Percentiles rank a stretch among this genome's conserved stretches.
These are phyloP conservation scores for Lophotriccus pileatus DNA, from an alignment of 2,797 vertebrate species.

Conservation along the genomic window DNA sequence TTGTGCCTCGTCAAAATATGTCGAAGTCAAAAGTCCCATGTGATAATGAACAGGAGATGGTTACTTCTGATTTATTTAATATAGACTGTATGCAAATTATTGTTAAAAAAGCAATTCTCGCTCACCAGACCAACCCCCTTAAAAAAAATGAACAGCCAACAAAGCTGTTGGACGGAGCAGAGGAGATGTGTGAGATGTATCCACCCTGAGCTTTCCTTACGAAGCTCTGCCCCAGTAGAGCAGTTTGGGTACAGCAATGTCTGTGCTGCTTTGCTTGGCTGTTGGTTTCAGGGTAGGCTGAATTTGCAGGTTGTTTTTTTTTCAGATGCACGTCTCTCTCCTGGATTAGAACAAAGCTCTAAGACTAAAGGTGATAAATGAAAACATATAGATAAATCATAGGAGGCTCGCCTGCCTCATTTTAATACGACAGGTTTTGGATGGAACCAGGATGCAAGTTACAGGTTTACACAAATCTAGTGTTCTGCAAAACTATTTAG, in stretches of 20 bases:
- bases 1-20: background rate
- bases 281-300: background rate
- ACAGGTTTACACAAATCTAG: slow-evolving; percentile 16
- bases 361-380: background rate
- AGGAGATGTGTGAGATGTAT: background rate
- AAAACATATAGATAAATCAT: background rate
- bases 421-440: background rate
- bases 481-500: background rate
- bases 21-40: background rate
- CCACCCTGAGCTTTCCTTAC: background rate
- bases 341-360: background rate
- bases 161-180: background rate
- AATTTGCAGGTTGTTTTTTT: background rate
- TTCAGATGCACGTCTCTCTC: background rate
- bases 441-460: background rate
- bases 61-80: background rate
- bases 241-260: background rate
- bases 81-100: background rate
- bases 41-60: background rate
- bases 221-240: background rate
- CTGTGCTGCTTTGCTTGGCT: background rate
- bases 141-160: background rate
- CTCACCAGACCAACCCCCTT: background rate
- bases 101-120: background rate
- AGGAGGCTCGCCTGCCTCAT: background rate